phyloP scores from a whole-genome alignment of 92 coral and sea anemone species.

The Blastomussa wellsi region DNA sequence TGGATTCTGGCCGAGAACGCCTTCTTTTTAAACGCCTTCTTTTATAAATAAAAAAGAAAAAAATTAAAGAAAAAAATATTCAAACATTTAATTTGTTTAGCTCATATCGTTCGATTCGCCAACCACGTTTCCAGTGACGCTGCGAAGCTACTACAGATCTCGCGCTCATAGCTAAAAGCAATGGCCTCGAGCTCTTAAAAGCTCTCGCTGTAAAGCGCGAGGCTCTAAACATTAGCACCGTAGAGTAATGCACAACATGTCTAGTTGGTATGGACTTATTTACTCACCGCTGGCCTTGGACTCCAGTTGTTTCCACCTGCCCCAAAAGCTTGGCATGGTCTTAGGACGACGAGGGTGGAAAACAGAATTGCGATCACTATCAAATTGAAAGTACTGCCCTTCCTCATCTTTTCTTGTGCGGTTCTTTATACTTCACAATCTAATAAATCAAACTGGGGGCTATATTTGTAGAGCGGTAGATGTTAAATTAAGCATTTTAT shows the following conservation, averaged over 20 bases:
- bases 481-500: neutral
- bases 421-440: neutral
- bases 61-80: no score
- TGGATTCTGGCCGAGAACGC: no score
- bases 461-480: no score
- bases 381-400: neutral
- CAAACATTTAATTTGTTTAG: no score
- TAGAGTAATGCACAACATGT: neutral
- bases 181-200: no score
- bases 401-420: neutral
- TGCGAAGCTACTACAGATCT: no score
- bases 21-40: no score
- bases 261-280: neutral
- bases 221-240: neutral
- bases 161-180: no score
- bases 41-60: no score
- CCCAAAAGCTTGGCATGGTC: slow-evolving; percentile 8
- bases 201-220: no score
- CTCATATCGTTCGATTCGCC: no score
- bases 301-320: slow-evolving; percentile 32
- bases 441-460: neutral
- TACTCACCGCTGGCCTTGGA: slow-evolving; percentile 20
- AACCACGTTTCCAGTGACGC: no score
- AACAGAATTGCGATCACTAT: slow-evolving; percentile 10
- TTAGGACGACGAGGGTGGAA: neutral